A percentile compares a stretch with the other conserved stretches of the same genome.
These are phyloP conservation scores for Brachionus rotundiformis DNA, from an alignment of 1,140 invertebrate species.

Conservation along the genomic window DNA sequence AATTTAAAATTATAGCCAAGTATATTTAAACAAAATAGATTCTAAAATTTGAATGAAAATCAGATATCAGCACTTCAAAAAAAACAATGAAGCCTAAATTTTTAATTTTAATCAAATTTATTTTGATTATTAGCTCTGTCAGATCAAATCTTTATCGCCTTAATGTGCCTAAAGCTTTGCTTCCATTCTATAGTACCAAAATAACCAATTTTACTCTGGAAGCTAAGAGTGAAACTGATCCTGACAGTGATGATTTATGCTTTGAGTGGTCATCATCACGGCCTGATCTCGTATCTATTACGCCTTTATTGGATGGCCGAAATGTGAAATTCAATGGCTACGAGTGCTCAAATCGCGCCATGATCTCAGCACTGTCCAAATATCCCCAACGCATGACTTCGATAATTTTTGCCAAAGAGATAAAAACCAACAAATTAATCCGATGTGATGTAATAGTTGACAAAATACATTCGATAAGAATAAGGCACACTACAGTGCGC, in stretches of 20 bases:
- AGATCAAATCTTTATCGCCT: not conserved
- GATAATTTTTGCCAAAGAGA: slow-evolving; percentile 41
- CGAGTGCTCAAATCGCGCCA: slow-evolving; percentile 3
- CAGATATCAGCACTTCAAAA: too few relatives aligned
- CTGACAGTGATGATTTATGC: slow-evolving; percentile 1
- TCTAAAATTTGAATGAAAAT: too few relatives aligned
- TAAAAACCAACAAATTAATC: slow-evolving; percentile 28
- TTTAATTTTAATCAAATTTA: not conserved
- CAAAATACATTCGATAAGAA: slow-evolving; percentile 28
- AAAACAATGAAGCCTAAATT: not conserved
- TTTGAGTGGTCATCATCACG: slow-evolving; percentile 47
- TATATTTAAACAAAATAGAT: too few relatives aligned
- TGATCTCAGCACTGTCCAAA: slow-evolving; percentile 23
- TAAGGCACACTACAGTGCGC: slow-evolving; percentile 21
- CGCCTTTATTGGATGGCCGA: not conserved
- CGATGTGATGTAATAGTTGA: slow-evolving; percentile 52
- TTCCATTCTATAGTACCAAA: slow-evolving; percentile 33
- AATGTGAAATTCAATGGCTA: not conserved
- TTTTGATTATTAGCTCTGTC: not conserved
- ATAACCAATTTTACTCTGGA: slow-evolving; percentile 40
- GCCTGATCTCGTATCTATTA: slow-evolving; percentile 17
- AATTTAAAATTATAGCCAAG: too few relatives aligned
- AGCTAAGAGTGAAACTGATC: not conserved
- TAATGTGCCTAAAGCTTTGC: slow-evolving; percentile 28
- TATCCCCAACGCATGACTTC: slow-evolving; percentile 11